A percentile compares a stretch with the other conserved stretches of the same genome.
Evolutionary conservation across 2,797 vertebrate species (phyloP).

Genomic region (Acanthis flammea): DNA sequence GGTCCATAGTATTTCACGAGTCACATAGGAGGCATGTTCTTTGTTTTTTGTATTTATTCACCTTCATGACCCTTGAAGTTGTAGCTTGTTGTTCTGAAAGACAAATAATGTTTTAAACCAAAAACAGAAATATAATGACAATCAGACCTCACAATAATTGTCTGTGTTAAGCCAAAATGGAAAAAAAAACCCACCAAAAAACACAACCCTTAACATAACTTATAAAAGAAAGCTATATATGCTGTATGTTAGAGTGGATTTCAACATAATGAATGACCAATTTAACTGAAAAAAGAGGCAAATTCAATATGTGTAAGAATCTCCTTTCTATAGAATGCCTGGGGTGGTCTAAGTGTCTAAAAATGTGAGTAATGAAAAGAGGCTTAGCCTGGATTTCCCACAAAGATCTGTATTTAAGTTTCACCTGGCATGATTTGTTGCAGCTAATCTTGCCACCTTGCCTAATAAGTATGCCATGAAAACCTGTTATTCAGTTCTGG

Average conservation of each 20-base stretch:
- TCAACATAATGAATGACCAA: background rate
- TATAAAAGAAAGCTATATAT: background rate
- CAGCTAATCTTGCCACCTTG: background rate
- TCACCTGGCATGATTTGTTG: conserved; percentile 13
- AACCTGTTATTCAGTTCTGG: background rate
- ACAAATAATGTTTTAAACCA: background rate
- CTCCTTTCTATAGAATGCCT: background rate
- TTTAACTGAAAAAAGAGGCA: background rate
- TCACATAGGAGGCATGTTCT: background rate
- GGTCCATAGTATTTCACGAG: background rate
- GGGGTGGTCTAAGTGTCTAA: conserved; percentile 11
- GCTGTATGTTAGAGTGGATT: background rate
- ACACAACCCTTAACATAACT: background rate
- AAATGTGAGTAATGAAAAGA: conserved; percentile 22
- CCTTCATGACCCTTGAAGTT: background rate
- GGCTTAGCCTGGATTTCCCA: background rate
- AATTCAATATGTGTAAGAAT: background rate
- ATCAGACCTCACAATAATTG: background rate
- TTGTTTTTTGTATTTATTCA: background rate
- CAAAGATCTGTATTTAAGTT: background rate
- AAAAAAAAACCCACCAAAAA: background rate
- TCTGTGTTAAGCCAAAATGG: background rate
- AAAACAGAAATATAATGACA: background rate
- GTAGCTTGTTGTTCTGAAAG: background rate
- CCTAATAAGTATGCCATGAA: background rate